Evolutionary conservation across 2,888 invertebrate genomes (phyloP), one percentile per base, ranked within the genome.

Genomic region (Adineta ricciae): DNA sequence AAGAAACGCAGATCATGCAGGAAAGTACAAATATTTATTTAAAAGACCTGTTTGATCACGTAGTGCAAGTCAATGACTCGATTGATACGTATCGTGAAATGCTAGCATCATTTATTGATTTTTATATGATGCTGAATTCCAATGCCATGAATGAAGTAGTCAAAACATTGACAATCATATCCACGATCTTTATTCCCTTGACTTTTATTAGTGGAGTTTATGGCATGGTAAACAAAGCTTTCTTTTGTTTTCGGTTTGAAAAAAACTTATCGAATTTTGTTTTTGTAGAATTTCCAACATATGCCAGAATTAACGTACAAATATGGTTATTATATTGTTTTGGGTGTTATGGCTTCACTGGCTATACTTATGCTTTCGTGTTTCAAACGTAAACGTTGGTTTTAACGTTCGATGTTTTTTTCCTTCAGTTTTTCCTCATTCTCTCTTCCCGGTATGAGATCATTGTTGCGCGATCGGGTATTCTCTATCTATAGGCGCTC

Each of bases 1-100:
- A 78, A 78, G 78, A 78, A 78, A 78, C 78, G n/a, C 78, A 78
- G 41, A 78, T 78, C 8, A 78, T 78, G 78, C 78, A 78, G 41
- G 78, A 78, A 41, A 78, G 78, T 78, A 78, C 78, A 78, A 78
- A 78, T 41, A 78, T 78, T 78, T 78, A 78, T 78, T 78, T 78
- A 14, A 78, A 78, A 78, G 78, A 78, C 41, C 24, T 78, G 41
- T 78, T 78, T 78, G 78, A 78, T 78, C 78, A 78, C 41, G 78
- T 78, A 41, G 78, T 78, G 24, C 78, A 78, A 78, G 78, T 78
- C n/a, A 78, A 78, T 41, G 78, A 78, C n/a, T 78, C 78, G 1
- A 78, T 78, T 11, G 78, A 78, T 78, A 78, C 78, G 41, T 78
- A 78, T n/a, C 21, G 78, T 9, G 78, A 78, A 78, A 78, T 78